Evolutionary conservation across 1,140 invertebrate species (phyloP), one percentile per base, ranked within the genome.

Genomic region (Leptopilina boulardi): DNA sequence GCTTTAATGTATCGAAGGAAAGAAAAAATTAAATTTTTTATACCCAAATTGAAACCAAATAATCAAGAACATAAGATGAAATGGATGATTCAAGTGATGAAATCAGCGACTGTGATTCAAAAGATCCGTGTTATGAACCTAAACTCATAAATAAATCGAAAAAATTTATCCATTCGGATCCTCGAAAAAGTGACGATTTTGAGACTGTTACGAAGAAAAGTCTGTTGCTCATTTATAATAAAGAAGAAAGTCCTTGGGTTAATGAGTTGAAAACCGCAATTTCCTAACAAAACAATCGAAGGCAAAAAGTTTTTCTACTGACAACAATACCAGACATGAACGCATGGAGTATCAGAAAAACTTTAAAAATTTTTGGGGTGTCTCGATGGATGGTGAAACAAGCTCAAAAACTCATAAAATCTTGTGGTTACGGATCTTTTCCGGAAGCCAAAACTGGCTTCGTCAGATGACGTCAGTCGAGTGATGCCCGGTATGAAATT

Each of bases 401-500:
- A 18, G 73, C 73, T 8, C 2, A 38, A 38, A 38, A n/a, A 4
- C 56, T 66, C 15, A 47, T 11, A 30, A 23, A 74, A 11, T 34
- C 18, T 59, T n/a, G 19, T 15, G 73, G 51, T 3, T 74, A 74
- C 30, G 73, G 51, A 34, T 18, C 51, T 74, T 18, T 10, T 59
- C 51, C 23, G 19, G 51, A 74, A 19, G 26, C 51, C 9, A 74
- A 54, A 44, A 74, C 51, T 56, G 51, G 54, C 38, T 74, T 23
- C 59, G 2, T 59, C 73, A 2, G 73, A 74, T 15, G 13, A 74
- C 18, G 73, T 74, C 3, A 74, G 51, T 38, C 47, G 73, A 34
- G 38, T 74, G 4, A 74, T 74, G 73, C 51, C 73, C 1, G 73
- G 73, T 59, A 13, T 59, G n/a, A 74, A 74, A 38, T 74, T 51